Evolutionary conservation across 2,888 invertebrate genomes (phyloP), one percentile per base, ranked within the genome.

Genomic region (Alloplasta piceator): DNA sequence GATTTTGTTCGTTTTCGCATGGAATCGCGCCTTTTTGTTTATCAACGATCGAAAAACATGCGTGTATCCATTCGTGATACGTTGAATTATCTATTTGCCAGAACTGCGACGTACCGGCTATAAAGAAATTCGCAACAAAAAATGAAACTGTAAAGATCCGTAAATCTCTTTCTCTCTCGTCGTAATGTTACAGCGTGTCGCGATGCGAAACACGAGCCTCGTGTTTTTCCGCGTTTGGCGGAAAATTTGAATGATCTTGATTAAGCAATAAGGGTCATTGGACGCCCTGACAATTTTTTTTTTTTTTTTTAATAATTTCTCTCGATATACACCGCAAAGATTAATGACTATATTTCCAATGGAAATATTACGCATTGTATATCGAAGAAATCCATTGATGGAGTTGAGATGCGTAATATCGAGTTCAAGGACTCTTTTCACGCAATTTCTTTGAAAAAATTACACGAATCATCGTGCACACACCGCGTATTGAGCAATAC

Each of bases 81-180:
- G n/a, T n/a, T n/a, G n/a, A n/a, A n/a, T n/a, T n/a, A n/a, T n/a
- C n/a, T n/a, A n/a, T n/a, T n/a, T n/a, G n/a, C n/a, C n/a, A n/a
- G n/a, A n/a, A n/a, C n/a, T n/a, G n/a, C n/a, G n/a, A n/a, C n/a
- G n/a, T n/a, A n/a, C n/a, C n/a, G n/a, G n/a, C n/a, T 67, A 52
- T 55, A n/a, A n/a, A n/a, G n/a, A 63, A 61, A 46, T 39, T 58
- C 46, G 56, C 77, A 52, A 73, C 80, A 77, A 80, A 73, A 80
- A 77, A 80, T 56, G 56, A 68, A 80, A 80, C 80, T 68, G 76
- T 77, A 77, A 80, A 73, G 80, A 80, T 80, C 61, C 76, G 71
- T 43, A 16, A 75, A 41, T 12, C 48, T 14, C 36, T 56, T 6
- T 43, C n/a, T 48, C 56, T 39, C 52, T n/a, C 70, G 46, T 38